Base-by-base conservation (phyloP, 2,113 vertebrate species). In the Sander vitreus region DNA sequence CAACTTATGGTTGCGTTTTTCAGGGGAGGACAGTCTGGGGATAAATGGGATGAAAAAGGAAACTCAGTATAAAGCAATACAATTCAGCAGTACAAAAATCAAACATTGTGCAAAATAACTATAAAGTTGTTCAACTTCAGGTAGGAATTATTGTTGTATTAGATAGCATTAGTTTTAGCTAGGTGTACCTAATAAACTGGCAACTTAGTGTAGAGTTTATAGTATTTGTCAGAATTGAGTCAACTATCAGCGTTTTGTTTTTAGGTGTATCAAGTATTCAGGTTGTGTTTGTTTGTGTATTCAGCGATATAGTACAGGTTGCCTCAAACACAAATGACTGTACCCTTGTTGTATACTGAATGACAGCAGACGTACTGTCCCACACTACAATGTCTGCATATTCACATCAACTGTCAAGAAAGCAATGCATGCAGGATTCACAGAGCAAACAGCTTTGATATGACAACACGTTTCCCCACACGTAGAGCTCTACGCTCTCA, bases 391-490 rank as follows among this genome's bases (percentile, higher is more conserved):
- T 19, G 77, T 70, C 82, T 86, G 64, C 39, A 67, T 68, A 73
- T 88, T 88, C 66, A 51, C 80, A 88, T 89, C 85, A 60, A 25
- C 63, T 78, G 77, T 82, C 83, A 15, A 67, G 72, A 57, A 86
- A 82, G 59, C 23, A 59, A 78, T 73, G 71, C 73, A 60, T n/a
- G 58, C 70, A 57, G 68, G 68, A 87, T 87, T 79, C 89, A 75
- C 6, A 33, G 76, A 79, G 64, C 83, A 76, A 86, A 88, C 67
- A 81, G 75, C 83, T 91, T 91, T 92, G 92, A 92, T 92, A 75
- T 81, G 86, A 88, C 82, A 80, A 81, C 25, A 14, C 69, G 63
- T 84, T 76, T 59, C 69, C 68, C 58, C 74, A 72, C 66, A 59
- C 71, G 51, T 47, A 25, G 19, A 55, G 73, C 67, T 77, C 25